Conservation (phyloP, 2,888 invertebrate species). For the Noctua janthe region DNA sequence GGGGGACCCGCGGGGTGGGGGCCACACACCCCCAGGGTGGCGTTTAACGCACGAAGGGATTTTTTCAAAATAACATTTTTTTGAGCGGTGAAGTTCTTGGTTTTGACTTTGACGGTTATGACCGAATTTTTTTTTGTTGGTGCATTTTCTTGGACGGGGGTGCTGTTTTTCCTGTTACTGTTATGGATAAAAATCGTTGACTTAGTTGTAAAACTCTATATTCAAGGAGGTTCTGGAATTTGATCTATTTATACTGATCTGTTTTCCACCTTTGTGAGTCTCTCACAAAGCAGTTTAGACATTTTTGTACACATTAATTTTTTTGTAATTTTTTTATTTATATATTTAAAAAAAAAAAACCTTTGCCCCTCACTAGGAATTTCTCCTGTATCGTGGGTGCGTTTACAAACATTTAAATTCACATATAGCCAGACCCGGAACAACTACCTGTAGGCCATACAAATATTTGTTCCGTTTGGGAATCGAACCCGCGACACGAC, state of each 20-base stretch:
- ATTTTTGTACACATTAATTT: background rate
- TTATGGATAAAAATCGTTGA: background rate
- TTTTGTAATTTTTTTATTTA: no score
- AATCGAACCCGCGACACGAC: no score
- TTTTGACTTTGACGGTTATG: constrained; percentile 68
- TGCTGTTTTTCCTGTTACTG: background rate
- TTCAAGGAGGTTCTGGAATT: background rate
- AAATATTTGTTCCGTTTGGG: no score
- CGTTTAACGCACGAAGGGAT: constrained; percentile 83
- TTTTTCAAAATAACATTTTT: constrained; percentile 81
- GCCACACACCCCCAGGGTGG: constrained; percentile 65
- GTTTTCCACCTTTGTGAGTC: no score
- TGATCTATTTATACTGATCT: background rate
- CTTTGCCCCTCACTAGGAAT: no score
- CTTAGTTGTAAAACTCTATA: background rate
- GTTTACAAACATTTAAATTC: no score
- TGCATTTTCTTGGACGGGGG: constrained; percentile 23
- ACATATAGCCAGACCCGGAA: no score
- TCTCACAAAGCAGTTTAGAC: background rate
- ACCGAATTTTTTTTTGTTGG: constrained; percentile 44
- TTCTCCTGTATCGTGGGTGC: no score
- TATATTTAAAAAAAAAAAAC: no score
- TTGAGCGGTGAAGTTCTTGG: constrained; percentile 63
- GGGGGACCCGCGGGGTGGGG: background rate
- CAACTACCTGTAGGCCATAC: no score